Evolutionary conservation across 2,888 invertebrate genomes (phyloP), one percentile per base, ranked within the genome.

Genomic region (Aporophyla lueneburgensis): DNA sequence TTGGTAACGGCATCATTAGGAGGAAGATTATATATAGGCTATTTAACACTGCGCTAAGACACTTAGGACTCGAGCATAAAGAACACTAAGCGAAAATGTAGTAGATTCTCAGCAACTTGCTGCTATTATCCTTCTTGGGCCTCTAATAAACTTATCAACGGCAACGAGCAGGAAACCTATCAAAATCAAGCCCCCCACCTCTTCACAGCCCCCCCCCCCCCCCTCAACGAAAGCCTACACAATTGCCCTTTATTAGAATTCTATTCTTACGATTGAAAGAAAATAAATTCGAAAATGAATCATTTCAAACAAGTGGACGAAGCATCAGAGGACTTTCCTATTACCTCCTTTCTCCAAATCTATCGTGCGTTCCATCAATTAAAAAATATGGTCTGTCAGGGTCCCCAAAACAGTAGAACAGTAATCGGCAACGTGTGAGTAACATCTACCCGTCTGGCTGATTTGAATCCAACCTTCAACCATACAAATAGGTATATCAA

Each of bases 221-320:
- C 51, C 33, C 21, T 66, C 7, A 33, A 33, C 21, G 27, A 21
- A 33, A 14, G 5, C 14, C 51, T 51, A 51, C 14, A 27, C 9
- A 66, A n/a, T n/a, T 54, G 21, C 5, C 9, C 27, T 27, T 51
- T 33, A 54, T n/a, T 33, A 33, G 1, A 40, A 73, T 24, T 49
- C 24, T 49, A 72, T 58, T 71, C 49, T 33, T 71, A 71, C 5
- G 6, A 58, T 12, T 1, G 12, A 16, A 73, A 49, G 10, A 58
- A 58, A 73, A 58, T 72, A 72, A 71, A 46, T 49, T 12, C 49
- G 21, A 46, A 53, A 43, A 43, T 46, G n/a, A n/a, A n/a, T 46
- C 19, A 16, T 7, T 14, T 58, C 19, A 10, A 58, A 24, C 24
- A 40, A 10, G 16, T 16, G 5, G 14, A 21, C 16, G 56, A 72